Percentiles rank a stretch among this genome's conserved stretches.
phyloP scores from a whole-genome alignment of 2,888 invertebrate genomes.

The Abrostola triplasia region DNA sequence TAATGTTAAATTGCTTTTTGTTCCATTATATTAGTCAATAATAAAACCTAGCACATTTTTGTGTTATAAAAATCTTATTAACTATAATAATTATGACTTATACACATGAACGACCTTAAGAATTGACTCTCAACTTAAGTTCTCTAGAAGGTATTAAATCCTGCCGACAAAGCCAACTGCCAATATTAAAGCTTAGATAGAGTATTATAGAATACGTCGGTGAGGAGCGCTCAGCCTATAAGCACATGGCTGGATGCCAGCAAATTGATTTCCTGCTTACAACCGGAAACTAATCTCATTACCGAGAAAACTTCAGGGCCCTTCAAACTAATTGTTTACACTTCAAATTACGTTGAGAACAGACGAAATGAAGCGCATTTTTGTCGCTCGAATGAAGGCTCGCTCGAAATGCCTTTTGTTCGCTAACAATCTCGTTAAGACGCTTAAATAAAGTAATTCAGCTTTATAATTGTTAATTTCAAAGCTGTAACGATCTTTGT shows the following conservation, averaged over 20 bases:
- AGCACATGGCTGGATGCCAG: slow-evolving; percentile 65
- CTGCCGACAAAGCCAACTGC: slow-evolving; percentile 12
- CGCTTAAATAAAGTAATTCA: slow-evolving; percentile 76
- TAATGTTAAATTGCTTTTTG: slow-evolving; percentile 2
- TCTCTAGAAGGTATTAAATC: slow-evolving; percentile 2
- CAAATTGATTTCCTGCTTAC: slow-evolving; percentile 73
- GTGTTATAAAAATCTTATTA: not conserved
- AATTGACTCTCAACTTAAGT: not conserved
- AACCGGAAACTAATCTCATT: slow-evolving; percentile 63
- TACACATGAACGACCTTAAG: not conserved
- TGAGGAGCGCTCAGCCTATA: slow-evolving; percentile 16
- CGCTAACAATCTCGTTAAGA: slow-evolving; percentile 64
- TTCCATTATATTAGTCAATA: not conserved
- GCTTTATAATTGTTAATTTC: slow-evolving; percentile 76
- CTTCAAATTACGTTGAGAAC: slow-evolving; percentile 48
- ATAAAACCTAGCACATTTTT: not conserved
- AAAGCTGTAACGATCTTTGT: slow-evolving; percentile 75
- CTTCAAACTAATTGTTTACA: slow-evolving; percentile 51
- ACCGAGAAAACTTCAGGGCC: slow-evolving; percentile 54
- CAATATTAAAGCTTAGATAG: slow-evolving; percentile 28
- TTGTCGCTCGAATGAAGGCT: slow-evolving; percentile 45
- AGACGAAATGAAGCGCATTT: slow-evolving; percentile 50
- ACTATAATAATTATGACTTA: not conserved
- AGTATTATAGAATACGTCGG: slow-evolving; percentile 26
- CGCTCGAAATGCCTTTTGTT: slow-evolving; percentile 51